Evolutionary conservation across 1,140 invertebrate species (phyloP).

Genomic region (Limonius californicus): DNA sequence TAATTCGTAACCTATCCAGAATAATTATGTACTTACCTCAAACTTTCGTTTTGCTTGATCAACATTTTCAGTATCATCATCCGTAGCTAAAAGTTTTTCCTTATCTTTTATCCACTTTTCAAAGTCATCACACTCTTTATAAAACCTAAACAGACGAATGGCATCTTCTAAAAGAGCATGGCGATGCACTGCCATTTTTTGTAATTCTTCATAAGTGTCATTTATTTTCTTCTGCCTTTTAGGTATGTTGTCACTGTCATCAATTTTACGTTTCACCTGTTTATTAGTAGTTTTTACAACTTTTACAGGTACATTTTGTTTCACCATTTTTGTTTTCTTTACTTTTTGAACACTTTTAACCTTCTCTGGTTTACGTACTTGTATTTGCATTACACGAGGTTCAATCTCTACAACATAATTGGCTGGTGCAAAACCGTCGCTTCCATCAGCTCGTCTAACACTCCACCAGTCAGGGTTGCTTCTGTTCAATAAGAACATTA

Average conservation of each 20-base stretch:
- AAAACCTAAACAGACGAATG: conserved; percentile 90
- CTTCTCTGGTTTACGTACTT: conserved; percentile 76
- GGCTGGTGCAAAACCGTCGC: conserved; percentile 95
- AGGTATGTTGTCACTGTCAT: conserved; percentile 76
- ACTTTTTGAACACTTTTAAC: conserved; percentile 77
- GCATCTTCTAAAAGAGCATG: conserved; percentile 86
- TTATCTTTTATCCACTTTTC: conserved; percentile 97
- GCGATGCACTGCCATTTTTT: conserved; percentile 73
- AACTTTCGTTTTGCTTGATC: conserved; percentile 93
- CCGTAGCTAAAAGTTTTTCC: conserved; percentile 79
- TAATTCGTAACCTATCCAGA: too few species aligned
- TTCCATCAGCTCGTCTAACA: conserved; percentile 84
- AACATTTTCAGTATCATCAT: conserved; percentile 85
- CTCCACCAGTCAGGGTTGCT: conserved; percentile 99
- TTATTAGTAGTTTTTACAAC: conserved; percentile 51
- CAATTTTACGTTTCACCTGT: conserved; percentile 52
- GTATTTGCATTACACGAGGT: conserved; percentile 77
- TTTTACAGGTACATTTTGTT: conserved; percentile 75
- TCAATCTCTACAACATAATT: conserved; percentile 95
- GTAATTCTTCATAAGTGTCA: conserved; percentile 73
- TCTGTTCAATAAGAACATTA: conserved; percentile 90
- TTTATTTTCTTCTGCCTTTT: conserved; percentile 78
- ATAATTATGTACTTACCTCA: conserved; percentile 74
- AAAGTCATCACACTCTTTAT: conserved; percentile 96
- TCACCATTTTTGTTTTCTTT: conserved; percentile 84